Evolutionary conservation across 2,888 invertebrate species (phyloP).

Genomic region (Aspidiotus rigidus): DNA sequence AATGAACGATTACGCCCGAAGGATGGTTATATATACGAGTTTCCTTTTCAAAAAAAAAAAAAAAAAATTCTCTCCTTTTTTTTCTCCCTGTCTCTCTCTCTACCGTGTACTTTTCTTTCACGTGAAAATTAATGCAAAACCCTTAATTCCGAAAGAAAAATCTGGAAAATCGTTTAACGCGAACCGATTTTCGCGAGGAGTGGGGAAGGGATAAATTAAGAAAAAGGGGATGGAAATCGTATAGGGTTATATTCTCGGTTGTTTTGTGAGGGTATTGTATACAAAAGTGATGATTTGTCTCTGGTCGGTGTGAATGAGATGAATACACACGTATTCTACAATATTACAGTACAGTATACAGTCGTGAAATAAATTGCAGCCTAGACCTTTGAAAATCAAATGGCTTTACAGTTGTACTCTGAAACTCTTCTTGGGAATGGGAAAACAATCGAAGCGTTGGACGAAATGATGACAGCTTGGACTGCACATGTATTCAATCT

Average conservation of each 20-base stretch:
- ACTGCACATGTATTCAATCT: no score
- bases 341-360: no score
- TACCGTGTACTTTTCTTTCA: neutral
- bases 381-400: no score
- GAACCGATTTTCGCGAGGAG: neutral
- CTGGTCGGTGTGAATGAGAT: no score
- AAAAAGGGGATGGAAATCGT: neutral
- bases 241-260: neutral
- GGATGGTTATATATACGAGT: conserved; percentile 19
- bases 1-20: conserved; percentile 34
- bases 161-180: conserved; percentile 1
- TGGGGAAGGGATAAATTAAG: neutral
- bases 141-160: conserved; percentile 19
- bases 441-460: no score
- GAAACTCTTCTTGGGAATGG: no score
- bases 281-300: no score
- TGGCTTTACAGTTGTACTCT: no score
- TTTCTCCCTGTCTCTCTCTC: neutral
- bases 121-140: conserved; percentile 23
- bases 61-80: neutral
- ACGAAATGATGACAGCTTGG: no score
- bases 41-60: neutral
- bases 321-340: no score
- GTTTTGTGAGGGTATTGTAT: no score
- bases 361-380: no score